Base-by-base conservation (phyloP, 1,140 invertebrate genomes). In the Anagrus nilaparvatae region DNA sequence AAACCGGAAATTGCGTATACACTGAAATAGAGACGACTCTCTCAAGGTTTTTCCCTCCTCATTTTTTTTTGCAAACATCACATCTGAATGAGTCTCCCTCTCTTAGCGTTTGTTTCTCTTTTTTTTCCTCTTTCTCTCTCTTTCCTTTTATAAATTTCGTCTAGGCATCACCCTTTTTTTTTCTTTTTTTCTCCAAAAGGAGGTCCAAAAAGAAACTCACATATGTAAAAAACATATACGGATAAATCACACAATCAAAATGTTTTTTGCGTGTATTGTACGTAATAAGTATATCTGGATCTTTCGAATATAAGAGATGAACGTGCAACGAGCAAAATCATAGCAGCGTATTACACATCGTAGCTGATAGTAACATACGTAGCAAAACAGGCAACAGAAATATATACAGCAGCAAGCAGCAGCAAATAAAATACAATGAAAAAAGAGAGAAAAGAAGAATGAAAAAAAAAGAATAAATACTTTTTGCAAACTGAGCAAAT, bases 1-100 rank as follows among this genome's bases (percentile, higher is more conserved):
- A 61, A 60, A 61, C 61, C 59, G 57, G 61, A 61, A 60, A 56
- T 52, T 47, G 48, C 43, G 39, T 50, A 46, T 42, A 46, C 39
- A n/a, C n/a, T 52, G 56, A 59, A 57, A 57, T 56, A 55, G 58
- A 56, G 51, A 50, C 54, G 51, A 54, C 46, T 48, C 44, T 47
- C 47, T 44, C 49, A 50, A 54, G 49, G 48, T 54, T 59, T 54
- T 56, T 51, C 49, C 49, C 50, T 52, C 46, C 49, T 21, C 46
- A n/a, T n/a, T n/a, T n/a, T n/a, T n/a, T n/a, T n/a, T n/a, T n/a
- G n/a, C n/a, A n/a, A n/a, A n/a, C n/a, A n/a, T n/a, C n/a, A n/a
- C n/a, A n/a, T n/a, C n/a, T 34, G 36, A 31, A 44, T 46, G 44
- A 29, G 40, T 35, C 34, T 25, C 44, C 53, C 54, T 50, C 55